Evolutionary conservation across 2,113 vertebrate species (phyloP).

Genomic region (Gracilinanus agilis): DNA sequence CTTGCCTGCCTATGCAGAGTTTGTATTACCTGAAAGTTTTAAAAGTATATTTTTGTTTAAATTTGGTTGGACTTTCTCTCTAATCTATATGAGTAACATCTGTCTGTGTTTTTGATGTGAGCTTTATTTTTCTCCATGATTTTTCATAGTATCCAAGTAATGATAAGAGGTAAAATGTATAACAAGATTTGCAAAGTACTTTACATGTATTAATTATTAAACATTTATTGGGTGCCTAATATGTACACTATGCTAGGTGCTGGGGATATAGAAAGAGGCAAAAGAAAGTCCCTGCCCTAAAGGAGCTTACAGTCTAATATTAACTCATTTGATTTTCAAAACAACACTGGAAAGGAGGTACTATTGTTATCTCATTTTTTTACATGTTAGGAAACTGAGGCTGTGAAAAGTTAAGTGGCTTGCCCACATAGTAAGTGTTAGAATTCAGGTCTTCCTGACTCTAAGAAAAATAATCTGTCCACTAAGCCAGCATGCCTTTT

Average conservation of each 20-base stretch:
- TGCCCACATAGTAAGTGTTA: background rate
- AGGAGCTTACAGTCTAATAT: background rate
- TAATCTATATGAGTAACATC: background rate
- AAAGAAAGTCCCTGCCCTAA: background rate
- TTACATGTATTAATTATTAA: background rate
- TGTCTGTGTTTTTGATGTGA: background rate
- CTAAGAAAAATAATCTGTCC: background rate
- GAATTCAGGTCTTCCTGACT: no score
- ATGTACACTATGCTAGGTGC: background rate
- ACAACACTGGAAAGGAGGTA: background rate
- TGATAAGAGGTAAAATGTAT: background rate
- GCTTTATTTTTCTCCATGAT: background rate
- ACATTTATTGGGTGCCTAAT: background rate
- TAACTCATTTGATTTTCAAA: background rate
- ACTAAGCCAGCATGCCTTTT: background rate
- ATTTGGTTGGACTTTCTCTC: background rate
- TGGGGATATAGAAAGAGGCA: background rate
- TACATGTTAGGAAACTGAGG: background rate
- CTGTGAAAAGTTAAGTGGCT: background rate
- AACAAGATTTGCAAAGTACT: background rate
- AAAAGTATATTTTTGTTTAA: background rate
- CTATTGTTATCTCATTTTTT: background rate
- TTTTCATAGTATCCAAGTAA: background rate
- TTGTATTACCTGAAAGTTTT: background rate
- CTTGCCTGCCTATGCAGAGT: background rate